Base-by-base conservation (phyloP, 23 tunicate species). In the Trididemnum nubilum region DNA sequence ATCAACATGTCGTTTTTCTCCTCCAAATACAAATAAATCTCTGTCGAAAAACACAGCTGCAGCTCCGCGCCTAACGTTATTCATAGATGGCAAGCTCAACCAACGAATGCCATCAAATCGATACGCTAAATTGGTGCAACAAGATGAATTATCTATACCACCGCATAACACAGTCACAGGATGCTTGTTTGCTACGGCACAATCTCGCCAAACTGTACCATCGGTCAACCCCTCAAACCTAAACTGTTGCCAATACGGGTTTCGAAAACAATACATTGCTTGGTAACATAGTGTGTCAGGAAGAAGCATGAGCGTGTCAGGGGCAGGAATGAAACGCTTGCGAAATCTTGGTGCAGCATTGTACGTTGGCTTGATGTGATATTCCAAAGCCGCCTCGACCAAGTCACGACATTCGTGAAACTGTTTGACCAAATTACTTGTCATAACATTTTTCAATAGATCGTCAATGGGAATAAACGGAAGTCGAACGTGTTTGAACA, bases 401-500 rank as follows among this genome's bases (percentile, higher is more conserved):
- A 63, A 63, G 69, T 63, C 27, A 4, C 69, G 69, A 63, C 69
- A 63, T 21, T 63, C 69, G 69, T 63, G 69, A 63, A 63, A 63
- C 24, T 23, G 24, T 28, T 28, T 21, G 7, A 63, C 69, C 24
- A 63, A 28, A 4, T 63, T 23, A 63, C 4, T 63, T 23, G 25
- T 63, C 69, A 7, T 23, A 23, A 63, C 27, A 15, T 18, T 28
- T 18, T 63, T 63, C 4, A 63, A 15, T 23, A 63, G 27, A 15
- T 63, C 7, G 4, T 63, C 27, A 4, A 63, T 63, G 4, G 69
- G 69, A 23, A 63, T 63, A 23, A 63, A 63, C 28, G 19, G 69
- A 19, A 63, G 27, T 63, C 69, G 69, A 63, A 63, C 69, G 23
- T 18, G 69, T 23, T 63, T 63, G 28, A 63, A 63, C 7, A 63